phyloP scores from a whole-genome alignment of 2,888 invertebrate genomes.

The Callimorpha dominula region DNA sequence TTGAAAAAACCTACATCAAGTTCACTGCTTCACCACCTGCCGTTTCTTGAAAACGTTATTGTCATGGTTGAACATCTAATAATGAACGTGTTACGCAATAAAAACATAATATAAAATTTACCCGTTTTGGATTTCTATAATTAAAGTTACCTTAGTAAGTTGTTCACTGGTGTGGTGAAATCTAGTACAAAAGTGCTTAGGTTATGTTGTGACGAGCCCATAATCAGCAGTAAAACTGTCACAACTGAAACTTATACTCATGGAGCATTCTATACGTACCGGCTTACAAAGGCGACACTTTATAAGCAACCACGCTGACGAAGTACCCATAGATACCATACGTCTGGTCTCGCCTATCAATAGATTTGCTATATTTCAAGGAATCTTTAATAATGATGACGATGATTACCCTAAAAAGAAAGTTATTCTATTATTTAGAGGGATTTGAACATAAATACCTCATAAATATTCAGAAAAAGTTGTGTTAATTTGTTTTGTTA shows the following conservation, averaged over 20 bases:
- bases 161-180: conserved; percentile 28
- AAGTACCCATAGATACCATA: conserved; percentile 74
- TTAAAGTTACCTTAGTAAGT: conserved; percentile 19
- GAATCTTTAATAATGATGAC: conserved; percentile 67
- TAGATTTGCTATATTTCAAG: conserved; percentile 76
- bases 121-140: conserved; percentile 17
- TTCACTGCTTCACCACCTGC: conserved; percentile 70
- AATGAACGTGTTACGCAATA: conserved; percentile 40
- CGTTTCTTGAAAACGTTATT: conserved; percentile 55
- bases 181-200: conserved; percentile 44
- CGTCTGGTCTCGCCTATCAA: conserved; percentile 77
- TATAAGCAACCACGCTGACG: conserved; percentile 71
- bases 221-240: conserved; percentile 22
- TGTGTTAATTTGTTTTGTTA: no score
- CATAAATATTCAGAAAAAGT: background rate
- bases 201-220: conserved; percentile 64
- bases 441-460: background rate
- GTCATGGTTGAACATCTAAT: conserved; percentile 40
- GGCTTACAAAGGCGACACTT: conserved; percentile 75
- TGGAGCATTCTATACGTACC: conserved; percentile 64
- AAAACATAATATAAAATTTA: conserved; percentile 35
- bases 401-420: conserved; percentile 72
- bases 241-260: conserved; percentile 49
- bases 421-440: conserved; percentile 53
- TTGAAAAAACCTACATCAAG: conserved; percentile 66